phyloP scores from a whole-genome alignment of 2,797 vertebrate species.

The Cryptoblepharus egeriae region DNA sequence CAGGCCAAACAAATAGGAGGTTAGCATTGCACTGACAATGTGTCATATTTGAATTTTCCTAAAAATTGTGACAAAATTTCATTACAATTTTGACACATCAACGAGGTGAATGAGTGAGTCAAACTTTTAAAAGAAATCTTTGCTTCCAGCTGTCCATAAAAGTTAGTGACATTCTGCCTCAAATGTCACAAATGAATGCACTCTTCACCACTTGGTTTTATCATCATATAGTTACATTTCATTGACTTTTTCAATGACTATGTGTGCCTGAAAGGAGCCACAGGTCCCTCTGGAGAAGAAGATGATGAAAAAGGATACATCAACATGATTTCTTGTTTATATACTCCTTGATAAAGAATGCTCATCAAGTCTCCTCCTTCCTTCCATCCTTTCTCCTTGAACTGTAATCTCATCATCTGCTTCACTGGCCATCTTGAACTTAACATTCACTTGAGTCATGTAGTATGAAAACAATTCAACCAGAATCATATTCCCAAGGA shows the following conservation, averaged over 20 bases:
- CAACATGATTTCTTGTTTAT: slow-evolving; percentile 42
- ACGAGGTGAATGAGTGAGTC: too few relatives aligned
- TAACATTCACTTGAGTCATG: slow-evolving; percentile 31
- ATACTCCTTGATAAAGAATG: slow-evolving; percentile 18
- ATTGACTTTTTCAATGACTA: slow-evolving; percentile 23
- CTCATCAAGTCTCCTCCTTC: not conserved
- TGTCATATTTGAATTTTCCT: not conserved
- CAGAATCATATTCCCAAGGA: not conserved
- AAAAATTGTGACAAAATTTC: too few relatives aligned
- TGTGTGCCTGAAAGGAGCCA: not conserved
- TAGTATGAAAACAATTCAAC: slow-evolving; percentile 29
- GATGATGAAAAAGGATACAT: not conserved
- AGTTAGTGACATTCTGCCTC: not conserved
- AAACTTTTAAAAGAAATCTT: too few relatives aligned
- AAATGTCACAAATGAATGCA: not conserved
- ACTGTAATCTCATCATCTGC: slow-evolving; percentile 44
- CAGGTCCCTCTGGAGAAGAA: slow-evolving; percentile 13
- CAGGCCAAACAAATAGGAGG: too few relatives aligned
- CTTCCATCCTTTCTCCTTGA: slow-evolving; percentile 30
- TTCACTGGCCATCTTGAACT: slow-evolving; percentile 37
- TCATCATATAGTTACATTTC: not conserved
- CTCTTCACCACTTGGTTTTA: not conserved
- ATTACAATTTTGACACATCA: not conserved
- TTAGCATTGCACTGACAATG: too few relatives aligned
- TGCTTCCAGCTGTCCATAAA: too few relatives aligned